phyloP scores from a whole-genome alignment of 2,113 vertebrate species.

The Euleptes europaea region DNA sequence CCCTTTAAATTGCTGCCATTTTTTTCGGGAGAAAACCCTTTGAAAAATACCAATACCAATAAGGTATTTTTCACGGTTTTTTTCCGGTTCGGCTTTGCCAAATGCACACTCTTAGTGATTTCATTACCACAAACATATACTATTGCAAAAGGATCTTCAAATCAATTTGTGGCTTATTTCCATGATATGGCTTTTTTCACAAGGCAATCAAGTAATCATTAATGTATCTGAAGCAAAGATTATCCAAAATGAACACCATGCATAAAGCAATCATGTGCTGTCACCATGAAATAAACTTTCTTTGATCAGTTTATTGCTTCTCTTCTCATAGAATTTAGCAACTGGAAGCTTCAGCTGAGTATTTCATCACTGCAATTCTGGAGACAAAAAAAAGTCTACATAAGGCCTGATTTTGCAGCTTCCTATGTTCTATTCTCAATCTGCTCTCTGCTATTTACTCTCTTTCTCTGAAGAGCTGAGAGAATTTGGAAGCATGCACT shows the following conservation, averaged over 20 bases:
- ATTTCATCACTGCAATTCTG: background rate
- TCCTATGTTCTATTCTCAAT: fast-evolving
- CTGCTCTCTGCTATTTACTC: background rate
- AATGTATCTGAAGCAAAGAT: background rate
- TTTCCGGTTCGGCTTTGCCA: too few relatives aligned
- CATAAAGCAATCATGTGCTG: background rate
- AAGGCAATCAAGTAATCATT: background rate
- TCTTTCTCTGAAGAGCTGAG: slow-evolving; percentile 3
- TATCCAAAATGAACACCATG: background rate
- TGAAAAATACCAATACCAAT: too few relatives aligned
- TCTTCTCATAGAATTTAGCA: background rate
- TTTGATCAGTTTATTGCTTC: background rate
- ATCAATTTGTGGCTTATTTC: background rate
- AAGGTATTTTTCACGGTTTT: too few relatives aligned
- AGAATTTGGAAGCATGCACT: slow-evolving; percentile 44
- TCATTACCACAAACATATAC: background rate
- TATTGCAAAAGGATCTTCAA: background rate
- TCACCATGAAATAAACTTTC: background rate
- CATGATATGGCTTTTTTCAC: background rate
- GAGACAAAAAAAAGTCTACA: background rate
- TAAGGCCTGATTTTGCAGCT: background rate
- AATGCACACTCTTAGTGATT: too few relatives aligned
- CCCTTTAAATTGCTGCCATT: too few relatives aligned
- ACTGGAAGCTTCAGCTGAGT: background rate
- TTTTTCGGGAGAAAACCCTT: too few relatives aligned